phyloP scores from a whole-genome alignment of 1,140 invertebrate species.

The Atta texana region DNA sequence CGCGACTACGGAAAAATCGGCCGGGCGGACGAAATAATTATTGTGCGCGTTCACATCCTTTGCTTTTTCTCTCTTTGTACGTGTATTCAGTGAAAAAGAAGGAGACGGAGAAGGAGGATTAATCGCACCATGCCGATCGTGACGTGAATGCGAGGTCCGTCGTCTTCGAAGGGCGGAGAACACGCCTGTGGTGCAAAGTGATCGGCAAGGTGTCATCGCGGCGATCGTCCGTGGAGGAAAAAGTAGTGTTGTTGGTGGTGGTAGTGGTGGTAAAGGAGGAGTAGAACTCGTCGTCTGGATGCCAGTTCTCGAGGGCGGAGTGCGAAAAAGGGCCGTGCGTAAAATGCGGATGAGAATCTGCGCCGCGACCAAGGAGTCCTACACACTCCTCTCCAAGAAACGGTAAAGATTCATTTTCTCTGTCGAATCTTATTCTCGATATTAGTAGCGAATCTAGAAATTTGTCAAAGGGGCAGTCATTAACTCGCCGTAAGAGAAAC shows the following conservation, averaged over 20 bases:
- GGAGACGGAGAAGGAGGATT: constrained; percentile 52
- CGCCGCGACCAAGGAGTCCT: constrained; percentile 82
- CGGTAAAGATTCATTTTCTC: constrained; percentile 71
- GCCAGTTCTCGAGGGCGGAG: constrained; percentile 80
- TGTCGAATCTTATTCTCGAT: too few relatives aligned
- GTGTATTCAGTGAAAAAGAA: not conserved
- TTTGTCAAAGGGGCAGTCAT: too few relatives aligned
- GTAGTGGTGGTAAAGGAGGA: constrained; percentile 6
- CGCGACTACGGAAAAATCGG: constrained; percentile 57
- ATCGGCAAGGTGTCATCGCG: constrained; percentile 57
- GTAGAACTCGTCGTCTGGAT: constrained; percentile 72
- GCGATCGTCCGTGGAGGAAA: constrained; percentile 12
- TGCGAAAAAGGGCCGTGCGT: constrained; percentile 76
- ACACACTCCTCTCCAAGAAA: constrained; percentile 82
- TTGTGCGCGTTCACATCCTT: constrained; percentile 34
- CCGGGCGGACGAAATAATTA: constrained; percentile 70
- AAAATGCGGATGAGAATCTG: constrained; percentile 83
- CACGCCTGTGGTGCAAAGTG: constrained; percentile 48
- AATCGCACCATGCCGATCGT: constrained; percentile 66
- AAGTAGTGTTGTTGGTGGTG: not conserved
- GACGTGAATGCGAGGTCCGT: constrained; percentile 33
- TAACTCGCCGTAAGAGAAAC: too few relatives aligned
- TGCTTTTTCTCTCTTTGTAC: not conserved
- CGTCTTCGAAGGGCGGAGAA: constrained; percentile 51
- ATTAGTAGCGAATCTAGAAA: too few relatives aligned